A percentile compares a stretch with the other conserved stretches of the same genome.
These are phyloP conservation scores for Stigmatopora nigra DNA, from an alignment of 2,113 vertebrate species.

Conservation along the genomic window DNA sequence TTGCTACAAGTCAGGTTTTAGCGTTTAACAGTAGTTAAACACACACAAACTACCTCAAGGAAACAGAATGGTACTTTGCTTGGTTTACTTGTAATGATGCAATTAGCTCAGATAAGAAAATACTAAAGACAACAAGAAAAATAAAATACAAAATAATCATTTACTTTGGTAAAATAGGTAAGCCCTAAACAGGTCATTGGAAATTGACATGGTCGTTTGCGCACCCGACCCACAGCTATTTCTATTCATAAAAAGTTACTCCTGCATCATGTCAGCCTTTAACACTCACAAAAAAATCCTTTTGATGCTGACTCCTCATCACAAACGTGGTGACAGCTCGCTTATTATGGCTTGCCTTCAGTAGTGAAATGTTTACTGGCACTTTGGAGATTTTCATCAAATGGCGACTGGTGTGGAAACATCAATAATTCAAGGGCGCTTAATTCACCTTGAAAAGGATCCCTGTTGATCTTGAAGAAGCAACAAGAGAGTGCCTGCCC, in stretches of 20 bases:
- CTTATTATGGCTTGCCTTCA: slow-evolving; percentile 19
- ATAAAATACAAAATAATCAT: too few relatives aligned
- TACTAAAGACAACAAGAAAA: too few relatives aligned
- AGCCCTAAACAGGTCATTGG: background rate
- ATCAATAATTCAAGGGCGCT: slow-evolving; percentile 62
- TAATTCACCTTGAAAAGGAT: slow-evolving; percentile 55
- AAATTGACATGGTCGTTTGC: background rate
- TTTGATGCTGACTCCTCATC: background rate
- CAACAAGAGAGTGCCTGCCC: slow-evolving; percentile 16
- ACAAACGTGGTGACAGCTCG: background rate
- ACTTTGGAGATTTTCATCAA: slow-evolving; percentile 26
- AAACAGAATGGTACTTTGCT: too few relatives aligned
- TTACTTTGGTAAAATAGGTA: background rate
- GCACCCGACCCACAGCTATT: background rate
- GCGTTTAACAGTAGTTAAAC: too few relatives aligned
- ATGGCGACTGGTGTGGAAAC: slow-evolving; percentile 28
- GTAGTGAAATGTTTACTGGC: slow-evolving; percentile 21
- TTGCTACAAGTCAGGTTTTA: background rate
- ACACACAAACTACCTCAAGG: too few relatives aligned
- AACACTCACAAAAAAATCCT: background rate
- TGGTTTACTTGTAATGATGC: too few relatives aligned
- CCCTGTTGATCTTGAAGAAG: slow-evolving; percentile 27
- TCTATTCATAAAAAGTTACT: background rate
- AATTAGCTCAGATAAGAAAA: too few relatives aligned
- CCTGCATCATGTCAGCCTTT: background rate